Percentiles rank a stretch among this genome's conserved stretches.
These are phyloP conservation scores for Tetragonisca angustula DNA, from an alignment of 2,888 invertebrate species.

Conservation along the genomic window DNA sequence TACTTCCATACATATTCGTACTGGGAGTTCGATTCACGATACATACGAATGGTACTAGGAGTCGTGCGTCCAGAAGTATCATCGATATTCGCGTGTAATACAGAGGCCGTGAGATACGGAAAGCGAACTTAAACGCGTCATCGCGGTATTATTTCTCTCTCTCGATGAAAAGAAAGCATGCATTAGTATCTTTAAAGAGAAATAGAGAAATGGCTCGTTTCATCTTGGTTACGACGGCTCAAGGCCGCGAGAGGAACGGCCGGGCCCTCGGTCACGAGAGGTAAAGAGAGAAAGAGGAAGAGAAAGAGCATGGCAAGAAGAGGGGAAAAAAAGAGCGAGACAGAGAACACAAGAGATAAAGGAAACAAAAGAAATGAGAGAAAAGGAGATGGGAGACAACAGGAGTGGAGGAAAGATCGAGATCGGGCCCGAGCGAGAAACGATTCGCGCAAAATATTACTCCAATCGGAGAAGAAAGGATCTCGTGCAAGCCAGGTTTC, in stretches of 20 bases:
- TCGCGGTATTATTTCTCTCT: background rate
- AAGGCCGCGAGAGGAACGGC: conserved; percentile 82
- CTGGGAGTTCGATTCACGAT: conserved; percentile 62
- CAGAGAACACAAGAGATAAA: conserved; percentile 29
- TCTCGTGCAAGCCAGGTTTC: conserved; percentile 18
- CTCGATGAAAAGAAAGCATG: conserved; percentile 6
- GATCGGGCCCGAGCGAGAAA: conserved; percentile 19
- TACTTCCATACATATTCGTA: conserved; percentile 5
- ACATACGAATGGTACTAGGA: conserved; percentile 32
- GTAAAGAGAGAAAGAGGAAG: conserved; percentile 52
- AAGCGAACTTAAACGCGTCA: conserved; percentile 5
- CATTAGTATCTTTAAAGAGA: conserved; percentile 40
- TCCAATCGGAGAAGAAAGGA: conserved; percentile 45
- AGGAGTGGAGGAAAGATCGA: conserved; percentile 37
- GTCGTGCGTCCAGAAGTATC: conserved; percentile 34
- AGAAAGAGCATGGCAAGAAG: conserved; percentile 42
- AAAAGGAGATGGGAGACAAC: conserved; percentile 36
- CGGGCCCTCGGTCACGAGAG: conserved; percentile 75
- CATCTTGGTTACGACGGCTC: conserved; percentile 69
- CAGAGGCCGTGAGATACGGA: conserved; percentile 12
- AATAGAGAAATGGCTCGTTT: conserved; percentile 60
- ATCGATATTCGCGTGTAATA: conserved; percentile 21
- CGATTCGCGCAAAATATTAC: conserved; percentile 40
- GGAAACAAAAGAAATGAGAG: conserved; percentile 35
- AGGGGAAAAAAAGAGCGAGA: conserved; percentile 46